Percentiles rank a stretch among this genome's conserved stretches.
These are phyloP conservation scores for Crossaster papposus DNA, from an alignment of 53 echinoderm and acorn worm genomes.

Conservation along the genomic window DNA sequence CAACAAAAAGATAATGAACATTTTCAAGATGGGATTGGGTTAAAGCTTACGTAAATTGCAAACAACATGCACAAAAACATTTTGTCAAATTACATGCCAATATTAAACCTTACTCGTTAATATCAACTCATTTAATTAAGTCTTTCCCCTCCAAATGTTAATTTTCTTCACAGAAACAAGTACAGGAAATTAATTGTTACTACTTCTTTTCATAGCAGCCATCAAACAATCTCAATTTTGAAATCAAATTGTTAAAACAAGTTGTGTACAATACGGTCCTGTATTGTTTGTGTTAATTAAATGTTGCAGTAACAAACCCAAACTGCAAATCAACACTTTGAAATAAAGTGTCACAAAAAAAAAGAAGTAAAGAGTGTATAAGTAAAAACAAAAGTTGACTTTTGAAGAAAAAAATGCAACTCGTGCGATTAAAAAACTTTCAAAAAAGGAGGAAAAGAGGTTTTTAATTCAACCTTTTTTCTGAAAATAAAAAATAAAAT, in stretches of 20 bases:
- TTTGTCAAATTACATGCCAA: neutral
- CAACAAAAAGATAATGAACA: neutral
- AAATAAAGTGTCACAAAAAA: no score
- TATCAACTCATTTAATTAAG: neutral
- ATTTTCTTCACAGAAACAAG: neutral
- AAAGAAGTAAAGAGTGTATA: no score
- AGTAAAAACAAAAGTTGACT: no score
- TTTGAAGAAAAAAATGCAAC: no score
- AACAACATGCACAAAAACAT: constrained; percentile 24
- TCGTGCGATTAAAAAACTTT: no score
- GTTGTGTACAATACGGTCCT: neutral
- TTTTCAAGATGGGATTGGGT: neutral
- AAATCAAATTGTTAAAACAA: neutral
- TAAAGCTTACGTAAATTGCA: neutral
- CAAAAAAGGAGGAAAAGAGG: neutral
- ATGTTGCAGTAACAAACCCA: no score
- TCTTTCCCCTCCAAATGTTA: neutral
- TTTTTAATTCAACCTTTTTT: no score
- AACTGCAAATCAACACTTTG: no score
- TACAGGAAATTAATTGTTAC: neutral
- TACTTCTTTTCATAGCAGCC: neutral
- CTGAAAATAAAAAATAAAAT: no score
- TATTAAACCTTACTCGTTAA: neutral
- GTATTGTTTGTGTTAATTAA: neutral
- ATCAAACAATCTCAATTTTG: neutral